A percentile compares a stretch with the other conserved stretches of the same genome.
phyloP scores from a whole-genome alignment of 2,888 invertebrate genomes.

The Sarcophaga carnaria region DNA sequence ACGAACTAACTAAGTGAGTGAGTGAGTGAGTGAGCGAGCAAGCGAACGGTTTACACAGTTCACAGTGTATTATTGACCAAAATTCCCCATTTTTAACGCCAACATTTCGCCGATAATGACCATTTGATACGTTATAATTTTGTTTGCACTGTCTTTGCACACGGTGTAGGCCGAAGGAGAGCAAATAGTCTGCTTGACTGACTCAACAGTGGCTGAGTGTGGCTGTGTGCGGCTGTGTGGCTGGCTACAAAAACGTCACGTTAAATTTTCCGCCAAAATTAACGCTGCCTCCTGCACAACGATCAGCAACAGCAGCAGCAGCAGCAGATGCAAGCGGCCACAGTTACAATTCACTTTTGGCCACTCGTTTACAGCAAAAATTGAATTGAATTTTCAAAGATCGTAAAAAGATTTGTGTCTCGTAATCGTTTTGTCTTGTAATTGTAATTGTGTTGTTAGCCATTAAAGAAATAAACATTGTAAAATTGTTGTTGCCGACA shows the following conservation, averaged over 20 bases:
- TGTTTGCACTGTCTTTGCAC: conserved; percentile 16
- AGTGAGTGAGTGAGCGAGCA: no score
- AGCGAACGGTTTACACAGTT: neutral
- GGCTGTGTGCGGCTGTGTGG: conserved; percentile 47
- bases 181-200: neutral
- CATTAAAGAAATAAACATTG: neutral
- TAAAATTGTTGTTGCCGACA: conserved; percentile 1
- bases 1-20: no score
- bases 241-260: conserved; percentile 66
- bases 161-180: conserved; percentile 3
- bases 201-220: neutral
- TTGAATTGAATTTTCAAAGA: neutral
- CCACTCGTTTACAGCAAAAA: neutral
- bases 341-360: conserved; percentile 52
- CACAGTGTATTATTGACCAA: conserved; percentile 50
- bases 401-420: neutral
- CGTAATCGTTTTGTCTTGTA: conserved; percentile 30
- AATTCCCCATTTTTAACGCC: conserved; percentile 24
- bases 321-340: conserved; percentile 23
- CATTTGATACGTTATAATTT: conserved; percentile 46
- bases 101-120: conserved; percentile 58
- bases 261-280: conserved; percentile 73
- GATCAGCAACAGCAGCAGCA: neutral
- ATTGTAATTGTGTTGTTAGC: conserved; percentile 40
- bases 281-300: conserved; percentile 66